phyloP scores from a whole-genome alignment of 2,113 vertebrate genomes.

The Hassar affinis region DNA sequence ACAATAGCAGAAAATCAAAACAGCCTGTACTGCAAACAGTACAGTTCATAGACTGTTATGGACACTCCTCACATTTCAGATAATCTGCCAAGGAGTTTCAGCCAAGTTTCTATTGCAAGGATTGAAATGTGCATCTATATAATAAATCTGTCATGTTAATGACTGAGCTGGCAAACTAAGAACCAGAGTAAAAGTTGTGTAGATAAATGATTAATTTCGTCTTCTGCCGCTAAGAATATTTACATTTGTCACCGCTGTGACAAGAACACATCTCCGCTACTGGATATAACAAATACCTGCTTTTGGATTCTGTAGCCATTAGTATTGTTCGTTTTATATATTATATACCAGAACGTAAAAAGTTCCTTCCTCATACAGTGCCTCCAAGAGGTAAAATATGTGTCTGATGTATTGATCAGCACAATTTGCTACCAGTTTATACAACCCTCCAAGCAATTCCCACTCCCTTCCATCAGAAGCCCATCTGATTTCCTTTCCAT shows the following conservation, averaged over 20 bases:
- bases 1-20: background rate
- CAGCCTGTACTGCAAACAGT: background rate
- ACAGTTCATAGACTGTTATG: background rate
- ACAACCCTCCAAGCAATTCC: constrained; percentile 21
- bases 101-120: background rate
- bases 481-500: constrained; percentile 25
- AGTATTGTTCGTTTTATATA: background rate
- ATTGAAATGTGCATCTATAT: background rate
- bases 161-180: background rate
- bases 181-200: background rate
- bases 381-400: background rate
- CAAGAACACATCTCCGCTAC: background rate
- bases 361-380: background rate
- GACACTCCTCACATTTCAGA: background rate
- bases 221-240: constrained; percentile 4
- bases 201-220: constrained; percentile 21
- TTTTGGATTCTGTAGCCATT: background rate
- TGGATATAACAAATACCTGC: constrained; percentile 2
- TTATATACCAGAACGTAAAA: background rate
- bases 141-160: background rate
- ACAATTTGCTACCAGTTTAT: too few relatives aligned
- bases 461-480: background rate
- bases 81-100: constrained; percentile 2
- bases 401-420: constrained; percentile 26
- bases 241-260: background rate